phyloP scores from a whole-genome alignment of 1,140 invertebrate genomes.

The Pemphigus obesinymphae region DNA sequence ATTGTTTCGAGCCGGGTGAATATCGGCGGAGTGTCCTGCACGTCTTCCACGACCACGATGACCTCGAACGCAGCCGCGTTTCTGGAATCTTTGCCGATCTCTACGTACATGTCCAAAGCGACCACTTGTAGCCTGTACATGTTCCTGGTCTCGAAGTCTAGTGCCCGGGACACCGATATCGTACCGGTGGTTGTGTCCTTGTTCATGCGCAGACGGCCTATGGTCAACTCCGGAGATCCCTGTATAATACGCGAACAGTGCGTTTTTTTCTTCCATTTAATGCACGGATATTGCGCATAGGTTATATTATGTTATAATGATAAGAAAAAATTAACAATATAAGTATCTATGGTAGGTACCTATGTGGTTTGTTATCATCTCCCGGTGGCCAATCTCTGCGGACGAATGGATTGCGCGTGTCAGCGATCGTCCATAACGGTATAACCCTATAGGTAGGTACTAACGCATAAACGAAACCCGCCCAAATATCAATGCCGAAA shows the following conservation, averaged over 20 bases:
- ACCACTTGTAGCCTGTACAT: slow-evolving; percentile 76
- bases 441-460: too few species aligned
- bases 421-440: too few species aligned
- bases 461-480: too few species aligned
- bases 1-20: slow-evolving; percentile 53
- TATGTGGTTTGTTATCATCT: too few species aligned
- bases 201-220: slow-evolving; percentile 44
- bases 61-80: slow-evolving; percentile 78
- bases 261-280: too few species aligned
- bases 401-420: too few species aligned
- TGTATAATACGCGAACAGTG: slow-evolving; percentile 51
- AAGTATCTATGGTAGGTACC: too few species aligned
- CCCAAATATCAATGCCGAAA: too few species aligned
- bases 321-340: neutral
- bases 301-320: too few species aligned
- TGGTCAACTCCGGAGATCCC: slow-evolving; percentile 58
- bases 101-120: slow-evolving; percentile 78
- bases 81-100: slow-evolving; percentile 70
- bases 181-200: slow-evolving; percentile 48
- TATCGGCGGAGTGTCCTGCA: slow-evolving; percentile 79
- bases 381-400: too few species aligned
- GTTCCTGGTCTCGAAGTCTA: slow-evolving; percentile 80
- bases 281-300: neutral
- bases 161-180: slow-evolving; percentile 51
- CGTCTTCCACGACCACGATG: slow-evolving; percentile 74